Evolutionary conservation across 2,888 invertebrate species (phyloP).

Genomic region (Theristus sp.): DNA sequence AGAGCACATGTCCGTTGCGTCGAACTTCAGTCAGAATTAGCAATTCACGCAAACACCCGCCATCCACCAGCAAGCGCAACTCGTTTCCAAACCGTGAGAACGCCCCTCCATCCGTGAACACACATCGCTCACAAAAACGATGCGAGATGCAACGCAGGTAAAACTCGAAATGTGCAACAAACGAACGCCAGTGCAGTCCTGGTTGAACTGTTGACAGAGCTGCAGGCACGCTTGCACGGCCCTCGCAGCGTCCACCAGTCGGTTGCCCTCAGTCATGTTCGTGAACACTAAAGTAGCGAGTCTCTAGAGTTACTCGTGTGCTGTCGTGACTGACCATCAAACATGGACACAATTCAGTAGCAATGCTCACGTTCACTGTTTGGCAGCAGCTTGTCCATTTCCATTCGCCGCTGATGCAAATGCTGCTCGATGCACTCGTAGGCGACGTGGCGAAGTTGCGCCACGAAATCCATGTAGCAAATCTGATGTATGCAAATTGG

Average conservation of each 20-base stretch:
- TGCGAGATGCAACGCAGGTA: too few species aligned
- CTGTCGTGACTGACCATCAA: background rate
- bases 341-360: background rate
- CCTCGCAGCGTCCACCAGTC: background rate
- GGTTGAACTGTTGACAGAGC: background rate
- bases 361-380: background rate
- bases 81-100: too few species aligned
- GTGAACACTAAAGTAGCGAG: background rate
- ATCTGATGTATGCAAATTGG: too few species aligned
- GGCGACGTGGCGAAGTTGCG: background rate
- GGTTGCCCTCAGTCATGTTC: background rate
- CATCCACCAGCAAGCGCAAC: too few species aligned
- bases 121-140: too few species aligned
- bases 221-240: background rate
- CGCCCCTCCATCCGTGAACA: too few species aligned
- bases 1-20: too few species aligned
- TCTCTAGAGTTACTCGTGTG: background rate
- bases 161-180: too few species aligned
- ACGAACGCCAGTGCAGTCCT: background rate
- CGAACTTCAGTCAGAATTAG: too few species aligned
- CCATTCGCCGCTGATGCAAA: background rate
- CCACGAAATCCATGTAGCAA: background rate
- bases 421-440: background rate
- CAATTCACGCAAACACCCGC: too few species aligned
- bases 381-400: background rate